Base-by-base conservation (phyloP, 2,888 invertebrate species). In the Drosophila limbata region DNA sequence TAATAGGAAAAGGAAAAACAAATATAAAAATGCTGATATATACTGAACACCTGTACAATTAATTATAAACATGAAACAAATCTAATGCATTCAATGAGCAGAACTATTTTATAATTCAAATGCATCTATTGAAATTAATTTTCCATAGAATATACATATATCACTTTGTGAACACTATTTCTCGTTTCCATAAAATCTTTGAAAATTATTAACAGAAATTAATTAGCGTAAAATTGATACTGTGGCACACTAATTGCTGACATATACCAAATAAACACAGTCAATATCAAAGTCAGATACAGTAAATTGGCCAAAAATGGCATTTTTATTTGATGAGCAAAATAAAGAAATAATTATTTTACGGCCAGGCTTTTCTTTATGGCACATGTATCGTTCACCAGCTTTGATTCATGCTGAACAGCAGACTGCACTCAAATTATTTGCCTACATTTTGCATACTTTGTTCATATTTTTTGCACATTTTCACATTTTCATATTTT, bases 351-450 rank as follows among this genome's bases (percentile, higher is more conserved):
- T 15, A 33, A 37, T 33, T 33, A 33, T 45, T 19, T 61, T 31
- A 10, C 19, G 15, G 55, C 4, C 42, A n/a, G 28, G 10, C 28
- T 11, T 48, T 48, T 61, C 17, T 17, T 60, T 57, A 33, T 48
- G 52, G 19, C 52, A 37, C 56, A 61, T 52, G 56, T 45, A 52
- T 57, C 35, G 50, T 62, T 56, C 37, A 11, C 19, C 50, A 31
- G 10, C 48, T 56, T 57, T 59, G 66, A 69, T 73, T 55, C 59
- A 70, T 50, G 63, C 19, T 47, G 59, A 50, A 77, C 77, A 77
- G 56, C 64, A 74, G 77, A 81, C 56, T 72, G 85, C 83, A 80
- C 75, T 80, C 80, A 82, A 82, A 77, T 63, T 44, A 25, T 44
- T 62, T 70, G 40, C 52, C 8, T 3, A n/a, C n/a, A 42, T 21